Evolutionary conservation across 2,113 vertebrate species (phyloP).

Genomic region (Geococcyx californianus): DNA sequence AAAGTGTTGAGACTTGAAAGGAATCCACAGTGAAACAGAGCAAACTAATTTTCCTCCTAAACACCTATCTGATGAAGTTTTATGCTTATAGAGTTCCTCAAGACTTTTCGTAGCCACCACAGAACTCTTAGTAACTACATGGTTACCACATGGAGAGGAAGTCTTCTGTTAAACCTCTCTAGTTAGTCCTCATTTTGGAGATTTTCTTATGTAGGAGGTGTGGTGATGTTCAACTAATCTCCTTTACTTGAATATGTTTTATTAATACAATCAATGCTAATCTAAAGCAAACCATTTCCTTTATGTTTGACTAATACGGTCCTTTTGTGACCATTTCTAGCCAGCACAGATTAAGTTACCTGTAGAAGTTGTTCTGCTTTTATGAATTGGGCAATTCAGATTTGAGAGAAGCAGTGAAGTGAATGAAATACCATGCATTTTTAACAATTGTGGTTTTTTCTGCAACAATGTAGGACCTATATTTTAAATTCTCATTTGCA

Average conservation of each 20-base stretch:
- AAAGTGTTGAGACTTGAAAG: not conserved
- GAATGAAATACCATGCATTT: not conserved
- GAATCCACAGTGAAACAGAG: not conserved
- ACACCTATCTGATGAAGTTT: not conserved
- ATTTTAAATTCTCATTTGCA: constrained; percentile 28
- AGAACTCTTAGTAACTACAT: not conserved
- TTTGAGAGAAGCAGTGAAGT: not conserved
- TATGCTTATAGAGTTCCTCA: not conserved
- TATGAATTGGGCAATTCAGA: not conserved
- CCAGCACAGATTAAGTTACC: rapidly evolving
- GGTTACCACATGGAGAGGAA: not conserved
- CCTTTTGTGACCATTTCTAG: not conserved
- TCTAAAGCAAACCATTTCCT: not conserved
- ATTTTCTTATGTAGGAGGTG: not conserved
- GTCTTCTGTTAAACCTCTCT: not conserved
- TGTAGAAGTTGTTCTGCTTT: not conserved
- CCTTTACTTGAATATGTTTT: not conserved
- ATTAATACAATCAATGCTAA: not conserved
- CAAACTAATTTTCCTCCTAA: not conserved
- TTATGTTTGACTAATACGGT: constrained; percentile 4
- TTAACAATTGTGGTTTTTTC: not conserved
- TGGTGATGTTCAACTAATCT: constrained; percentile 21
- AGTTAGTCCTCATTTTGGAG: not conserved
- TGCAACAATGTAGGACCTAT: not conserved
- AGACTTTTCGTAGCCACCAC: not conserved